Conservation (phyloP, 2,113 vertebrate genomes). For the Excalfactoria chinensis region DNA sequence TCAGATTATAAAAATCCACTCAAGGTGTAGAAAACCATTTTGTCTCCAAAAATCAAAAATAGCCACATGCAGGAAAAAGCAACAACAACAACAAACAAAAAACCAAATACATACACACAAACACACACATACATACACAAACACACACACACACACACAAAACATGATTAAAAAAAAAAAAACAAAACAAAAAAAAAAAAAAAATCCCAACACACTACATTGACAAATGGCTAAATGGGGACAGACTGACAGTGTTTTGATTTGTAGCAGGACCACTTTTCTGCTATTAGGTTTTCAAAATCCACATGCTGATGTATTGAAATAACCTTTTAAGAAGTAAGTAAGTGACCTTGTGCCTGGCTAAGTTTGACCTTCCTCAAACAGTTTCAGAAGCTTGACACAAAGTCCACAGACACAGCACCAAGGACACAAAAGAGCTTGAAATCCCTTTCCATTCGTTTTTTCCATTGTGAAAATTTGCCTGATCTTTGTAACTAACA, state of each 20-base stretch:
- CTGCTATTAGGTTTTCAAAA: neutral
- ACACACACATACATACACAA: no score
- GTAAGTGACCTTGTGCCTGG: neutral
- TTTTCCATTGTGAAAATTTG: neutral
- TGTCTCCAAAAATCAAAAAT: neutral
- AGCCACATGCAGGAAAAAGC: neutral
- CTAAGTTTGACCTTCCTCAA: constrained; percentile 4
- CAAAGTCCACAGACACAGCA: neutral
- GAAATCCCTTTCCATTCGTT: neutral
- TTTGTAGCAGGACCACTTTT: neutral
- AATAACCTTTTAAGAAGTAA: constrained; percentile 20
- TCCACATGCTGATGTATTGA: neutral
- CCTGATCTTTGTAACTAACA: neutral
- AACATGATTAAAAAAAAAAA: neutral
- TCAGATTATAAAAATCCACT: neutral
- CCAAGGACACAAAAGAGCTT: neutral
- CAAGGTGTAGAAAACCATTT: neutral
- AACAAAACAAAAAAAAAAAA: neutral
- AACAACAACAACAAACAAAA: no score
- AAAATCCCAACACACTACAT: neutral
- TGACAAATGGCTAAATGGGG: constrained; percentile 7
- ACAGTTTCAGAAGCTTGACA: neutral
- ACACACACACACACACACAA: no score
- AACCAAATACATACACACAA: no score
- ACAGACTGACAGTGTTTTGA: constrained; percentile 6